These are phyloP conservation scores for Pachyramphus minor DNA, from an alignment of 2,113 vertebrate genomes.

Conservation along the genomic window DNA sequence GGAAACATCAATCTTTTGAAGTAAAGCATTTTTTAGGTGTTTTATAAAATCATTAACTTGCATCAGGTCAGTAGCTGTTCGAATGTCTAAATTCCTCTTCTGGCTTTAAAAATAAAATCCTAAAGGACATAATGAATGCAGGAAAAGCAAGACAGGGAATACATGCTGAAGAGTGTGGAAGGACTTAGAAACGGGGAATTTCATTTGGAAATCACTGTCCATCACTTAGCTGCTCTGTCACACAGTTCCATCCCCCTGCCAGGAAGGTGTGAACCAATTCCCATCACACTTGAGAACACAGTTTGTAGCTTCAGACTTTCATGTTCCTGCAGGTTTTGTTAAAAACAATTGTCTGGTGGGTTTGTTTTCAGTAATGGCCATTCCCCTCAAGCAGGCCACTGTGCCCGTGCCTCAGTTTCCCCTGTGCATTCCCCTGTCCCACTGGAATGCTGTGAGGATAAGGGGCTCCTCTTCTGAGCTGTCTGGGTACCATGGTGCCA, in stretches of 20 bases:
- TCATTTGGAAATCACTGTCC: neutral
- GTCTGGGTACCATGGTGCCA: fast-evolving
- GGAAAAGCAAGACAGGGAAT: neutral
- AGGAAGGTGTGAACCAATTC: neutral
- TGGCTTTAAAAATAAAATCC: neutral
- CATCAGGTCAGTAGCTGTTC: conserved; percentile 35
- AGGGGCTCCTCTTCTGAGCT: fast-evolving
- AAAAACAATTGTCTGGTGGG: neutral
- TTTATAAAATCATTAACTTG: conserved; percentile 55
- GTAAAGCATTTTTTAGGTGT: conserved; percentile 56
- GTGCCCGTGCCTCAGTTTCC: neutral
- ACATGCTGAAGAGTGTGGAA: neutral
- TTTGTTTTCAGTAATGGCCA: neutral
- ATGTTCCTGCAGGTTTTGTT: neutral
- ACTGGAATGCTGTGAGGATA: neutral
- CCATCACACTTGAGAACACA: neutral
- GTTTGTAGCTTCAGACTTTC: neutral
- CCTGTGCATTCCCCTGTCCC: neutral
- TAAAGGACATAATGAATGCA: neutral
- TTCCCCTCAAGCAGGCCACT: neutral
- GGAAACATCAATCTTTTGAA: conserved; percentile 66
- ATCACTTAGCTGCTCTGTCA: neutral
- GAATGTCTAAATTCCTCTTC: conserved; percentile 1
- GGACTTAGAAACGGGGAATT: neutral
- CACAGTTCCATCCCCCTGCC: neutral